Evolutionary conservation across 92 coral and sea anemone species (phyloP).

Genomic region (Palythoa caribaeorum): DNA sequence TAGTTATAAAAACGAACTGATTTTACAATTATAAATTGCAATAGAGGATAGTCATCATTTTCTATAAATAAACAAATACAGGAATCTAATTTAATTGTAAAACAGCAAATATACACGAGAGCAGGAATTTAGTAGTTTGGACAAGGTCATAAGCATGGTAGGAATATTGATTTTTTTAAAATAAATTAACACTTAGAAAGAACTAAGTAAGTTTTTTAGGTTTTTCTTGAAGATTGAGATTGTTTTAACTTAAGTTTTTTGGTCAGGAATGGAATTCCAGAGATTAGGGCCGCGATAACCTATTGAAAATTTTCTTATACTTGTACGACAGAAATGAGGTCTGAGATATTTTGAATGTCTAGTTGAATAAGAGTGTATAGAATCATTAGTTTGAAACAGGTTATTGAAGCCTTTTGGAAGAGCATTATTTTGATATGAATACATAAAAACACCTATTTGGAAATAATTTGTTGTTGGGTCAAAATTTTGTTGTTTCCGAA

Average conservation of each 20-base stretch:
- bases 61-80: neutral
- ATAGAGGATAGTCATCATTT: too few species aligned
- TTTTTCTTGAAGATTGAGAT: neutral
- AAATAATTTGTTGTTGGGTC: neutral
- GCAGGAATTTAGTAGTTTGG: neutral
- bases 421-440: neutral
- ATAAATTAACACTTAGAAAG: neutral
- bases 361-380: too few species aligned
- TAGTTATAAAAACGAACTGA: neutral
- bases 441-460: neutral
- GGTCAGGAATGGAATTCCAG: too few species aligned
- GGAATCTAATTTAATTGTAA: neutral
- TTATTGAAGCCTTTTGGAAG: conserved; percentile 1
- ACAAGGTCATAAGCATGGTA: neutral
- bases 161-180: neutral
- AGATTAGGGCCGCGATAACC: too few species aligned
- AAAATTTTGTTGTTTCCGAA: neutral
- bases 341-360: too few species aligned
- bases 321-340: too few species aligned
- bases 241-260: neutral
- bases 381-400: neutral
- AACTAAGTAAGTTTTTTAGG: neutral
- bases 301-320: too few species aligned
- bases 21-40: too few species aligned
- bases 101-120: too few species aligned